These are phyloP conservation scores for Telenomus remus DNA, from an alignment of 1,140 invertebrate genomes.

Conservation along the genomic window DNA sequence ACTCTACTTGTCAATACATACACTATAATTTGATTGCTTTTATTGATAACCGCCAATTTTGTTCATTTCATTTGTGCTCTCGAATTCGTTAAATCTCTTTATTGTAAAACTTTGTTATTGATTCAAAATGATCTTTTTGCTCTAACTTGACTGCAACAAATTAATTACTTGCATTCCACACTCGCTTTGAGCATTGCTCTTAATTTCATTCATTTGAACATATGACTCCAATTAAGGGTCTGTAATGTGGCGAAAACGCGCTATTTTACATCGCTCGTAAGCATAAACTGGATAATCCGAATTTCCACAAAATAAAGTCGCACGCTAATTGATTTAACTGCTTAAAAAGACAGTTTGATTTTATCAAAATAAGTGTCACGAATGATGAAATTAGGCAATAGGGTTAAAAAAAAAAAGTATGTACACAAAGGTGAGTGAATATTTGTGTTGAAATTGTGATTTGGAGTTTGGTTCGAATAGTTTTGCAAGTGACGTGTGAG, in stretches of 20 bases:
- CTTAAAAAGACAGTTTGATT: too few relatives aligned
- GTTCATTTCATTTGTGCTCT: too few relatives aligned
- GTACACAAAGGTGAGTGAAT: too few relatives aligned
- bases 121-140: neutral
- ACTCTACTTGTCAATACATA: constrained; percentile 14
- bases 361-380: too few relatives aligned
- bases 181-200: constrained; percentile 14
- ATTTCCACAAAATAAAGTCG: constrained; percentile 1
- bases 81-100: too few relatives aligned
- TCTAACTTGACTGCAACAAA: constrained; percentile 14
- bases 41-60: neutral
- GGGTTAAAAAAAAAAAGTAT: too few relatives aligned
- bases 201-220: constrained; percentile 46
- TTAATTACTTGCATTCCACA: constrained; percentile 42
- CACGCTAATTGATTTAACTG: too few relatives aligned
- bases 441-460: too few relatives aligned
- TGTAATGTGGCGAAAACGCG: constrained; percentile 28
- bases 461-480: too few relatives aligned
- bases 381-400: too few relatives aligned
- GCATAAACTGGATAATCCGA: constrained; percentile 20
- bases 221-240: constrained; percentile 39
- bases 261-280: constrained; percentile 8
- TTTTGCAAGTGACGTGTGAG: too few relatives aligned
- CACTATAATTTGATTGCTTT: constrained; percentile 16
- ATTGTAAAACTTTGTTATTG: neutral